Conservation (phyloP, 2,888 invertebrate species). For the Dendrolimus pini region DNA sequence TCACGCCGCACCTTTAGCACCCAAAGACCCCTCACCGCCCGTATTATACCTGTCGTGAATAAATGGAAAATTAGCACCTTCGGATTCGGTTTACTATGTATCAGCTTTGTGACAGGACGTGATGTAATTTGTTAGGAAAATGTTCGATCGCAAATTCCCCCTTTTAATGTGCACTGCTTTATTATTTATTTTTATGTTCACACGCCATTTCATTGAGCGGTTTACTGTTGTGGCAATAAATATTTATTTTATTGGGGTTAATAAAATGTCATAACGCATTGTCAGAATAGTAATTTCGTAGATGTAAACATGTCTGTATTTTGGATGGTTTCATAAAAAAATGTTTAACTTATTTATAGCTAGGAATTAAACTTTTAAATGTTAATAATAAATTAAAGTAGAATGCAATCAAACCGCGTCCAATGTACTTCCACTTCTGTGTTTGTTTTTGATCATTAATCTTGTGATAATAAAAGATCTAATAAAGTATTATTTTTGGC, state of each 20-base stretch:
- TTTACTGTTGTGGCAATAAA: conserved; percentile 3
- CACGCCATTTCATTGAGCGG: neutral
- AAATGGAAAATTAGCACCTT: neutral
- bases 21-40: neutral
- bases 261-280: conserved; percentile 3
- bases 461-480: too few species aligned
- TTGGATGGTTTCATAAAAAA: neutral
- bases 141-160: neutral
- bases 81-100: neutral
- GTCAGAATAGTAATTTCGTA: neutral
- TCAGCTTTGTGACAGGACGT: neutral
- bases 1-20: conserved; percentile 12
- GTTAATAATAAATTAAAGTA: too few species aligned
- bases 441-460: too few species aligned
- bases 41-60: neutral
- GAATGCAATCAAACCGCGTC: too few species aligned
- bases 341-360: neutral
- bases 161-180: neutral
- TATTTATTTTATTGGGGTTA: conserved; percentile 8
- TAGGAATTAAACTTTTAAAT: too few species aligned
- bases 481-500: too few species aligned
- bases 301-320: neutral
- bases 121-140: neutral
- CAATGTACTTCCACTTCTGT: too few species aligned
- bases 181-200: neutral